Evolutionary conservation across 2,888 invertebrate genomes (phyloP).

Genomic region (Macropis europaea): DNA sequence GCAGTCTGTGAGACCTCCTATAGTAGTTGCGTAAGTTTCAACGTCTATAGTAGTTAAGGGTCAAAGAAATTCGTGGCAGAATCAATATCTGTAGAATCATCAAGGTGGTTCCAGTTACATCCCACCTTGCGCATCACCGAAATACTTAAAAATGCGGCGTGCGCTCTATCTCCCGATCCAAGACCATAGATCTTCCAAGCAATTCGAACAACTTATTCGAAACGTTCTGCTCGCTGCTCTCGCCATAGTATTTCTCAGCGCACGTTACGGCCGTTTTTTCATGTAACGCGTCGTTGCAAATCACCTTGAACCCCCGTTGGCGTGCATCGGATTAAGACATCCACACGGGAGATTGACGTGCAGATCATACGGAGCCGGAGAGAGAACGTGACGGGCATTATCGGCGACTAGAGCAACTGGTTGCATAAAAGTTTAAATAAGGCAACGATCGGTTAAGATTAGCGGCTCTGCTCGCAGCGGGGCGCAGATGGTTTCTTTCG

Average conservation of each 20-base stretch:
- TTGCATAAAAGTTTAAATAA: constrained; percentile 60
- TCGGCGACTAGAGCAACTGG: constrained; percentile 49
- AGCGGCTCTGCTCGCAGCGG: constrained; percentile 29
- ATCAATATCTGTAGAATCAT: too few species aligned
- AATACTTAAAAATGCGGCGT: too few species aligned
- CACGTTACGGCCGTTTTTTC: constrained; percentile 23
- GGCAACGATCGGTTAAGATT: constrained; percentile 63
- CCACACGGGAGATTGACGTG: constrained; percentile 35
- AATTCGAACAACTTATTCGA: background rate
- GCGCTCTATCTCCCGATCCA: too few species aligned
- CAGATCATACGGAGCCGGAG: constrained; percentile 56
- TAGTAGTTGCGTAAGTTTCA: too few species aligned
- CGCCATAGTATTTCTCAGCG: background rate
- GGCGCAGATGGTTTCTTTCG: constrained; percentile 45
- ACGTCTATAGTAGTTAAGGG: too few species aligned
- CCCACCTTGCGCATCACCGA: too few species aligned
- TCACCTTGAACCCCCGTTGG: constrained; percentile 44
- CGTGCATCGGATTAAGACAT: constrained; percentile 65
- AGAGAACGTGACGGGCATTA: constrained; percentile 63
- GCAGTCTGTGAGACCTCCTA: too few species aligned
- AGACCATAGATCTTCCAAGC: background rate
- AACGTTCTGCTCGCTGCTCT: background rate
- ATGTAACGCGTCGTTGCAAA: constrained; percentile 35
- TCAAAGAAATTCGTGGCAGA: too few species aligned
- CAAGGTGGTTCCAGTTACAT: too few species aligned